Conservation (phyloP, 2,888 invertebrate genomes). For the Drosophila buzzatii region DNA sequence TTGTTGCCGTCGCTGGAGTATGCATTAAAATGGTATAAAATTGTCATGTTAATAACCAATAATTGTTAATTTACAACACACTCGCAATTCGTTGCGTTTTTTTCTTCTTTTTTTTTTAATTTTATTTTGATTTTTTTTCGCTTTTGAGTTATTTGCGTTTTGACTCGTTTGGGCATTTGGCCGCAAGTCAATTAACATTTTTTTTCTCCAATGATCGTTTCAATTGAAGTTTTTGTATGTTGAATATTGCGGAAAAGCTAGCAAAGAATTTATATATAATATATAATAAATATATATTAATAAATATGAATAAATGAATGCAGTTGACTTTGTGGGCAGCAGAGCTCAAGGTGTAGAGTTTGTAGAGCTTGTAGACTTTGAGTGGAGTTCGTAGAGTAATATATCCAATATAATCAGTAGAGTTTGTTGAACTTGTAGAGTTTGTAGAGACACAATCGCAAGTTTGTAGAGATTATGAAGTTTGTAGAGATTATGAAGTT, state of each 20-base stretch:
- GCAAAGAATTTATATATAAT: too few species aligned
- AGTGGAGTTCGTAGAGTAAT: not conserved
- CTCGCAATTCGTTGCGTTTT: conserved; percentile 50
- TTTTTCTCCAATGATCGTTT: conserved; percentile 19
- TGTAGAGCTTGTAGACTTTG: not conserved
- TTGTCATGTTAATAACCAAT: conserved; percentile 84
- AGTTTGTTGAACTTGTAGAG: not conserved
- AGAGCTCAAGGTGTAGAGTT: not conserved
- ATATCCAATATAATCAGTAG: not conserved
- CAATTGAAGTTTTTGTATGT: not conserved
- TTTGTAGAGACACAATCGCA: not conserved
- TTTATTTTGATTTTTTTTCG: conserved; percentile 13
- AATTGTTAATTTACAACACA: conserved; percentile 84
- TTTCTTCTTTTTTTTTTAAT: not conserved
- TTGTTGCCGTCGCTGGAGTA: conserved; percentile 55
- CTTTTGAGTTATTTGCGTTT: conserved; percentile 67
- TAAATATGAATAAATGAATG: not conserved
- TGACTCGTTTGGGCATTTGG: conserved; percentile 69
- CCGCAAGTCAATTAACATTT: conserved; percentile 68
- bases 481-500: not conserved
- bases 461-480: not conserved
- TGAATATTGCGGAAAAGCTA: conserved; percentile 3
- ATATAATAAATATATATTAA: too few species aligned
- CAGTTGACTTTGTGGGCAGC: not conserved
- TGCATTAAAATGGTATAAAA: conserved; percentile 83